phyloP scores from a whole-genome alignment of 2,113 vertebrate species.

The Silurus asotus region DNA sequence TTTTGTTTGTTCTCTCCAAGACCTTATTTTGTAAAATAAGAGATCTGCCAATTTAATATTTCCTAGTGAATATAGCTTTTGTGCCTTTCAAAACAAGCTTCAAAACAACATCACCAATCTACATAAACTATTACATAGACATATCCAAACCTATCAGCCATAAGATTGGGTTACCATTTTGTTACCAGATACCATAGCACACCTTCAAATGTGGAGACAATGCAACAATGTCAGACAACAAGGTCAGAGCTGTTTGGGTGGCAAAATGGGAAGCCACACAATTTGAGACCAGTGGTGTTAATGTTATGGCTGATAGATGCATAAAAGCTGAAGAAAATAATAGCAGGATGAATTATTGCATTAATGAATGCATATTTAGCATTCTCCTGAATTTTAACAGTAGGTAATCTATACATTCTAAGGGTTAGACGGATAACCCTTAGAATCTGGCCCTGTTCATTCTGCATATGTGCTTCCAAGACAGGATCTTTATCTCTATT shows the following conservation, averaged over 20 bases:
- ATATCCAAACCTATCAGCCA: not conserved
- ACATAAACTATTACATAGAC: not conserved
- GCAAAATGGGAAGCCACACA: too few relatives aligned
- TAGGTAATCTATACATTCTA: not conserved
- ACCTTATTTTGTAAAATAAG: not conserved
- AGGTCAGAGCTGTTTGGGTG: too few relatives aligned
- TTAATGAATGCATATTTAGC: slow-evolving; percentile 19
- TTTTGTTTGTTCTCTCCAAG: not conserved
- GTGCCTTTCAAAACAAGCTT: slow-evolving; percentile 10
- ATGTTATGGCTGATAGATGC: too few relatives aligned
- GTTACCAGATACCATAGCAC: too few relatives aligned
- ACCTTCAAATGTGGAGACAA: too few relatives aligned
- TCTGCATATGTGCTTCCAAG: slow-evolving; percentile 23
- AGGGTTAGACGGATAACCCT: not conserved
- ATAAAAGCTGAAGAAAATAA: not conserved
- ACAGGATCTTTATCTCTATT: slow-evolving; percentile 26
- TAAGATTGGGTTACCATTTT: too few relatives aligned
- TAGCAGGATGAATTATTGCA: not conserved
- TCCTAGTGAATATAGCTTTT: not conserved
- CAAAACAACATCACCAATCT: not conserved
- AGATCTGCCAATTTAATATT: not conserved
- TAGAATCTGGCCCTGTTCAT: not conserved
- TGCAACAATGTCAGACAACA: too few relatives aligned
- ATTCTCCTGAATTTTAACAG: not conserved
- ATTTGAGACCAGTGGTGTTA: too few relatives aligned